A percentile compares a stretch with the other conserved stretches of the same genome.
These are phyloP conservation scores for Craniophora ligustri DNA, from an alignment of 2,888 invertebrate species.

Conservation along the genomic window DNA sequence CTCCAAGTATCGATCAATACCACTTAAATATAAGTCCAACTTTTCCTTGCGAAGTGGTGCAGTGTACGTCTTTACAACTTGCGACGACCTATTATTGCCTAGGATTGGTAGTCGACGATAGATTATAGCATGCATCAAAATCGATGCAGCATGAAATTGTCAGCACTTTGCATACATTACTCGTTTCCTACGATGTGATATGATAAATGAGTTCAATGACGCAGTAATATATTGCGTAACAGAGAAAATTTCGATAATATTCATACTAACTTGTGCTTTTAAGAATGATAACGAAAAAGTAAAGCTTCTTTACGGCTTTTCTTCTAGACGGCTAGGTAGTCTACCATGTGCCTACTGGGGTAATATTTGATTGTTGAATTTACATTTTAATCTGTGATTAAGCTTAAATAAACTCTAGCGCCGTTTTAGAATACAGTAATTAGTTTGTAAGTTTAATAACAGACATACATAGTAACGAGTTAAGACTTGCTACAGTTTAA, in stretches of 20 bases:
- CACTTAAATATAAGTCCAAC: slow-evolving; percentile 38
- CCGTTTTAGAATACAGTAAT: no score
- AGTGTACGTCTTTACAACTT: slow-evolving; percentile 36
- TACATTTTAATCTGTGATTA: no score
- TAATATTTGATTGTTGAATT: no score
- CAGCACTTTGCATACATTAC: slow-evolving; percentile 56
- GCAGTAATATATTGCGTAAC: slow-evolving; percentile 33
- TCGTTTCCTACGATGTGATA: slow-evolving; percentile 32
- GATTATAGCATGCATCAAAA: slow-evolving; percentile 40
- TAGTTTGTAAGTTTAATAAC: no score
- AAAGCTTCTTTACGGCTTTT: no score
- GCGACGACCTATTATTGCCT: slow-evolving; percentile 41
- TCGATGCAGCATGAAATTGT: slow-evolving; percentile 53
- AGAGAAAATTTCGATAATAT: slow-evolving; percentile 23
- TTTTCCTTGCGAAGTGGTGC: slow-evolving; percentile 27
- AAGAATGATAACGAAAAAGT: no score
- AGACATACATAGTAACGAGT: no score
- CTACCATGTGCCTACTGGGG: no score
- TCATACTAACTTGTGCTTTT: not conserved
- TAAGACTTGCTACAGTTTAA: no score
- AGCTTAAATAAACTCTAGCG: no score
- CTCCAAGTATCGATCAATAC: slow-evolving; percentile 36
- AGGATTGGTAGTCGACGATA: slow-evolving; percentile 36
- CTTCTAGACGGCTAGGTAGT: no score
- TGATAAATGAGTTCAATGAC: slow-evolving; percentile 40